These are phyloP conservation scores for Brachypalpus laphriformis DNA, from an alignment of 2,888 invertebrate species.

Conservation along the genomic window DNA sequence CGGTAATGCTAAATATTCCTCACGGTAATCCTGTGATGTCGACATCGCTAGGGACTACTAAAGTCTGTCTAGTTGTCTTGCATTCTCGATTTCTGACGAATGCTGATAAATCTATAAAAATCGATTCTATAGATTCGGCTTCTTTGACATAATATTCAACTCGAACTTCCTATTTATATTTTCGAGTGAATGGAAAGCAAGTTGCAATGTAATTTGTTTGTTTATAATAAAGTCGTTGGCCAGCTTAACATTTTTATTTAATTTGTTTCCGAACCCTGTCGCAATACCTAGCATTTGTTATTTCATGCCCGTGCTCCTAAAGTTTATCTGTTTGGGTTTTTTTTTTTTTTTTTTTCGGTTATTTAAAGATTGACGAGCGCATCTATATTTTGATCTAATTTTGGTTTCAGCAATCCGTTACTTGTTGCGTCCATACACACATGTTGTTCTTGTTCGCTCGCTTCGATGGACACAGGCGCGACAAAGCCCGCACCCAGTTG, in stretches of 20 bases:
- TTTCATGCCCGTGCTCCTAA: conserved; percentile 4
- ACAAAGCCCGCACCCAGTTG: conserved; percentile 37
- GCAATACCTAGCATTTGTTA: conserved; percentile 19
- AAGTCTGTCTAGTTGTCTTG: too few species aligned
- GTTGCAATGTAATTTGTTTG: background rate
- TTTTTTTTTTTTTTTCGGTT: conserved; percentile 26
- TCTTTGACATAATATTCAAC: too few species aligned
- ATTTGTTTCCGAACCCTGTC: conserved; percentile 20
- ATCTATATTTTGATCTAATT: conserved; percentile 67
- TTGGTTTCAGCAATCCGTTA: conserved; percentile 67
- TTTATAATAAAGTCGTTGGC: background rate
- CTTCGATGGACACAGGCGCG: conserved; percentile 28
- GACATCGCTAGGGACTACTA: too few species aligned
- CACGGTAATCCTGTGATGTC: too few species aligned
- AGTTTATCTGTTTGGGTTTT: conserved; percentile 50
- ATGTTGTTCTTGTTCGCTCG: conserved; percentile 36
- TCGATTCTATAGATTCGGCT: too few species aligned
- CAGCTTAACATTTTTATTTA: background rate
- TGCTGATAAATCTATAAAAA: too few species aligned
- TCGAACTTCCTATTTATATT: too few species aligned
- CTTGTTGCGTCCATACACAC: conserved; percentile 67
- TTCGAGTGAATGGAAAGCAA: too few species aligned
- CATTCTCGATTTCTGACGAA: too few species aligned
- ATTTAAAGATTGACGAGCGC: conserved; percentile 68
- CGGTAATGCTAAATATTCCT: too few species aligned